Evolutionary conservation across 53 echinoderm and acorn worm species (phyloP).

Genomic region (Pentamera pediparva): DNA sequence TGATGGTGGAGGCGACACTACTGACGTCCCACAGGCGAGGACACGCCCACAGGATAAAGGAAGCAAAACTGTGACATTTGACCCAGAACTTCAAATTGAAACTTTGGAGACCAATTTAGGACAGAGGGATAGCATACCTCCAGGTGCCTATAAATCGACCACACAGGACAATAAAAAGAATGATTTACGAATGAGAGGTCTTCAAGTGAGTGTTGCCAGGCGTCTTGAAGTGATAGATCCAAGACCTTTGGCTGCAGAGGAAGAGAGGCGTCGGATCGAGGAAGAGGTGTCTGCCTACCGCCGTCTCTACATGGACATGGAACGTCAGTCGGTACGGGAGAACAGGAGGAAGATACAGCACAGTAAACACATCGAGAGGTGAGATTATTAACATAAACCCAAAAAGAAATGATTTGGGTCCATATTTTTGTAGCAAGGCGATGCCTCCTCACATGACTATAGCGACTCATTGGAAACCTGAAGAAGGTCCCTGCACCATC

Average conservation of each 20-base stretch:
- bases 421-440: too few relatives aligned
- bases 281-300: slow-evolving; percentile 84
- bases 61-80: slow-evolving; percentile 57
- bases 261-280: slow-evolving; percentile 40
- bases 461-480: too few relatives aligned
- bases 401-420: not conserved
- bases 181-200: not conserved
- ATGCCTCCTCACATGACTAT: too few relatives aligned
- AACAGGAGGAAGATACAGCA: slow-evolving; percentile 70
- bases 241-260: too few relatives aligned
- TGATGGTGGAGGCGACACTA: too few relatives aligned
- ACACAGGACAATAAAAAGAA: not conserved
- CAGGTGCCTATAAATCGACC: not conserved
- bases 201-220: slow-evolving; percentile 33
- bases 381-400: slow-evolving; percentile 1
- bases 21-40: too few relatives aligned
- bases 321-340: slow-evolving; percentile 81
- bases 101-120: too few relatives aligned
- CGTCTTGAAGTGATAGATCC: too few relatives aligned
- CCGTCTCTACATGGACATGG: slow-evolving; percentile 83
- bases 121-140: not conserved
- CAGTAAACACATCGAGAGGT: slow-evolving; percentile 75
- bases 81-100: too few relatives aligned
- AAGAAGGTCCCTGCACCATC: too few relatives aligned
- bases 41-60: too few relatives aligned